A percentile compares a stretch with the other conserved stretches of the same genome.
Conservation (phyloP, 2,113 vertebrate species). For the Hypomesus transpacificus region DNA sequence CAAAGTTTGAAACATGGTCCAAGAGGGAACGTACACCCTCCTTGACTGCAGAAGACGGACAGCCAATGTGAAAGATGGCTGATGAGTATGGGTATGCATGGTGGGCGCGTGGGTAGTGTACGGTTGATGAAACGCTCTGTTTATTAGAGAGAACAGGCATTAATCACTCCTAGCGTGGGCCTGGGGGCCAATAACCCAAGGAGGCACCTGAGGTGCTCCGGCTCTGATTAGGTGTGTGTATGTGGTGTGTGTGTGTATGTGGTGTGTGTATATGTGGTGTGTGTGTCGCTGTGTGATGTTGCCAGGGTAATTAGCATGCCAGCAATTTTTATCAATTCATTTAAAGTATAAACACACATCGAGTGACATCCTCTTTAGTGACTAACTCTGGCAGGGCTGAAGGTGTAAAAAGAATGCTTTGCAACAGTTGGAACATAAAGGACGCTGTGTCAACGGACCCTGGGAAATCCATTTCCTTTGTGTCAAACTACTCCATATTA, state of each 20-base stretch:
- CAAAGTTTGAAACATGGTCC: constrained; percentile 5
- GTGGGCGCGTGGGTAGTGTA: background rate
- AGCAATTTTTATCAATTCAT: constrained; percentile 27
- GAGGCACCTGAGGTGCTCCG: constrained; percentile 18
- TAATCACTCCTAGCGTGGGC: constrained; percentile 39
- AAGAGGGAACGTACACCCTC: background rate
- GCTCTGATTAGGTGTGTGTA: constrained; percentile 25
- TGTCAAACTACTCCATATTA: constrained; percentile 18
- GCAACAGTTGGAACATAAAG: background rate
- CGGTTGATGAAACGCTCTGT: constrained; percentile 51
- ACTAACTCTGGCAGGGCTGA: background rate
- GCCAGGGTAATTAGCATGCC: constrained; percentile 25
- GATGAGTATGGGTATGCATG: constrained; percentile 3
- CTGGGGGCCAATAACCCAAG: constrained; percentile 19
- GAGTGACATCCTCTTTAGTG: constrained; percentile 2
- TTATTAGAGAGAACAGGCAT: constrained; percentile 49
- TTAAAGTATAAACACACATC: constrained; percentile 11
- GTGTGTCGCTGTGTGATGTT: background rate
- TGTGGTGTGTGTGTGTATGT: background rate
- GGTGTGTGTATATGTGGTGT: background rate
- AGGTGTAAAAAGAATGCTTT: background rate
- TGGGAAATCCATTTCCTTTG: constrained; percentile 29
- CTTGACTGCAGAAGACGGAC: background rate
- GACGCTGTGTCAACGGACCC: constrained; percentile 7
- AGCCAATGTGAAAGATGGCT: constrained; percentile 15